A percentile compares a stretch with the other conserved stretches of the same genome.
phyloP scores from a whole-genome alignment of 2,888 invertebrate species.

The Aleiodes testaceus region DNA sequence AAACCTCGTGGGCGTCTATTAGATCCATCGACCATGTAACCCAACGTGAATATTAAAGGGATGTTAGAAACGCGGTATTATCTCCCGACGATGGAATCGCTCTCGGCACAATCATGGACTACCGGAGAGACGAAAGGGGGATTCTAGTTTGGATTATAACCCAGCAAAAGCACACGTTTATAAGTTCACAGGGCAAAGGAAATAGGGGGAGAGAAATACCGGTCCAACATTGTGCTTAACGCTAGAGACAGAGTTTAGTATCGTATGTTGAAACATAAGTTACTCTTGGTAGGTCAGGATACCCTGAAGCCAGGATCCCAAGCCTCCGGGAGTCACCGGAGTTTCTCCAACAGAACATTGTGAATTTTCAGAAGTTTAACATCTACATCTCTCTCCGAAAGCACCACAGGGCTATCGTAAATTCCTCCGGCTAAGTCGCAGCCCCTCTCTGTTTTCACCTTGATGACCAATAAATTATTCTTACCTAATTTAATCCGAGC shows the following conservation, averaged over 20 bases:
- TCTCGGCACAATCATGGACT: slow-evolving; percentile 32
- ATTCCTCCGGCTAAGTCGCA: slow-evolving; percentile 4
- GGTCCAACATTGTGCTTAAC: slow-evolving; percentile 14
- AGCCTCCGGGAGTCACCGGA: not conserved
- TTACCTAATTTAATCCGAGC: slow-evolving; percentile 52
- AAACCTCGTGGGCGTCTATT: slow-evolving; percentile 39
- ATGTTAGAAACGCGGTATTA: slow-evolving; percentile 36
- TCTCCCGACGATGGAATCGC: slow-evolving; percentile 39
- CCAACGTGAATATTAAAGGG: slow-evolving; percentile 41
- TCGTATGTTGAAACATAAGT: slow-evolving; percentile 29
- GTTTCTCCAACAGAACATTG: slow-evolving; percentile 12
- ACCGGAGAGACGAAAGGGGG: not conserved
- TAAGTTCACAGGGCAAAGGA: slow-evolving; percentile 19
- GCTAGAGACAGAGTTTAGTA: slow-evolving; percentile 14
- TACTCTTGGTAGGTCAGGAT: slow-evolving; percentile 20
- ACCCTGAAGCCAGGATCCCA: slow-evolving; percentile 14
- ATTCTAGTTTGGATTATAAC: slow-evolving; percentile 25
- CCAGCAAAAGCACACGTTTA: slow-evolving; percentile 28
- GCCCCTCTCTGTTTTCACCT: not conserved
- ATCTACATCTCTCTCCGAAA: not conserved
- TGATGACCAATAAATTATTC: slow-evolving; percentile 48
- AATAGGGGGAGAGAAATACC: not conserved
- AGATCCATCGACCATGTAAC: slow-evolving; percentile 24
- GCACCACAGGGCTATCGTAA: slow-evolving; percentile 22
- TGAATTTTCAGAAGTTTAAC: slow-evolving; percentile 22